Base-by-base conservation (phyloP, 1,140 invertebrate genomes). In the Tenebrio molitor region DNA sequence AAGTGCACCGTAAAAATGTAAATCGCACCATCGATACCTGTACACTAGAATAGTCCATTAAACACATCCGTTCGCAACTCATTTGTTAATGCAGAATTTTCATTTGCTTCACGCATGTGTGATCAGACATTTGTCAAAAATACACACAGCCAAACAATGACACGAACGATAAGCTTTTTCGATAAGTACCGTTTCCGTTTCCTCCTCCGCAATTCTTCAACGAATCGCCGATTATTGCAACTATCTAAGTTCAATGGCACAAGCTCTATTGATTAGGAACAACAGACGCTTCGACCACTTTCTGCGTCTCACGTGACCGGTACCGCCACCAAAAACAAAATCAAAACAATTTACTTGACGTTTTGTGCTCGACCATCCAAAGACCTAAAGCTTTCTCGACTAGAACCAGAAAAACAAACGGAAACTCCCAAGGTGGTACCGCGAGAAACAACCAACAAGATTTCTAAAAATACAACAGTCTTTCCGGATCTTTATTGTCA, bases 21-120 rank as follows among this genome's bases (percentile, higher is more conserved):
- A 74, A 76, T 74, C 66, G 64, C 42, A 73, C 65, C 75, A 74
- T 76, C 75, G 73, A 76, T 76, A 76, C 67, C 66, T 71, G 71
- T 69, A 34, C 75, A 74, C 72, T 72, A 78, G 73, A 65, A 75
- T 78, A 80, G 76, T 76, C 77, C 79, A 80, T 79, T 79, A 79
- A 78, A 71, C 41, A 75, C 77, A 79, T 80, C 79, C 79, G 77
- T 74, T 76, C 70, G 71, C 72, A 75, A 78, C 66, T 77, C 79
- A 79, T 77, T 80, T 75, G 77, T 79, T 80, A 80, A 79, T 79
- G 76, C 76, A 75, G 75, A 77, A 77, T 77, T 76, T 65, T 41
- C 74, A 77, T 79, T 80, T 79, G 75, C 76, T 80, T 78, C 76
- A 80, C 77, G 79, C 76, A 76, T 80, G 78, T 79, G 77, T 80